A percentile compares a stretch with the other conserved stretches of the same genome.
These are phyloP conservation scores for Cinclus cinclus DNA, from an alignment of 2,113 vertebrate genomes.

Conservation along the genomic window DNA sequence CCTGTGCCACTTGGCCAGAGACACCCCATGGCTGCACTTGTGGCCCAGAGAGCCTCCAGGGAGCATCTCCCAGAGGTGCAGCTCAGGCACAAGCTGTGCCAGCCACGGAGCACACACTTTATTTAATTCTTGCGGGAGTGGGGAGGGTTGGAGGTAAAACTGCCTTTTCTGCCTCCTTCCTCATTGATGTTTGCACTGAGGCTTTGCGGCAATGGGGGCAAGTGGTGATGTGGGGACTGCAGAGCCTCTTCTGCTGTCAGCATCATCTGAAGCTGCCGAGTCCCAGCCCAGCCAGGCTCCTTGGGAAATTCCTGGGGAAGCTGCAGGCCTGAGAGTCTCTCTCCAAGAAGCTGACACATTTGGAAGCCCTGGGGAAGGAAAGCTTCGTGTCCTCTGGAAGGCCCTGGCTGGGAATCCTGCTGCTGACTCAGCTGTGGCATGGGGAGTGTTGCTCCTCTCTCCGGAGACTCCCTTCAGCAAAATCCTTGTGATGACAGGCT, in stretches of 20 bases:
- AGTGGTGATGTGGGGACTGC: neutral
- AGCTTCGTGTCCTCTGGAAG: neutral
- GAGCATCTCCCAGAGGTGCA: neutral
- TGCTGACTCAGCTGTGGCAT: neutral
- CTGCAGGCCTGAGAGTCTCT: neutral
- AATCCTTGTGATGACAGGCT: neutral
- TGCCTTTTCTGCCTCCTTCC: neutral
- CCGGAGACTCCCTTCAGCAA: neutral
- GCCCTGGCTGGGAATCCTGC: neutral
- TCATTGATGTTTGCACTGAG: neutral
- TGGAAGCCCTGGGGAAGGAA: neutral
- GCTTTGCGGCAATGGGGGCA: neutral
- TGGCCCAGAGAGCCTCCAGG: neutral
- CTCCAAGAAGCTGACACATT: neutral
- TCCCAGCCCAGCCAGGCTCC: neutral
- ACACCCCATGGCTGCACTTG: neutral
- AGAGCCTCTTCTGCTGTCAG: neutral
- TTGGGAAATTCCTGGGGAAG: neutral
- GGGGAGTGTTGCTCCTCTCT: neutral
- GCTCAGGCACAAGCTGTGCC: neutral
- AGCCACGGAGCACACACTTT: neutral
- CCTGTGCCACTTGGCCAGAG: neutral
- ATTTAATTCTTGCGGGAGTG: neutral
- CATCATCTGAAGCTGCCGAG: neutral
- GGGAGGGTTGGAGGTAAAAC: neutral